Conservation (phyloP, 2,797 vertebrate species). For the Phataginus tricuspis region DNA sequence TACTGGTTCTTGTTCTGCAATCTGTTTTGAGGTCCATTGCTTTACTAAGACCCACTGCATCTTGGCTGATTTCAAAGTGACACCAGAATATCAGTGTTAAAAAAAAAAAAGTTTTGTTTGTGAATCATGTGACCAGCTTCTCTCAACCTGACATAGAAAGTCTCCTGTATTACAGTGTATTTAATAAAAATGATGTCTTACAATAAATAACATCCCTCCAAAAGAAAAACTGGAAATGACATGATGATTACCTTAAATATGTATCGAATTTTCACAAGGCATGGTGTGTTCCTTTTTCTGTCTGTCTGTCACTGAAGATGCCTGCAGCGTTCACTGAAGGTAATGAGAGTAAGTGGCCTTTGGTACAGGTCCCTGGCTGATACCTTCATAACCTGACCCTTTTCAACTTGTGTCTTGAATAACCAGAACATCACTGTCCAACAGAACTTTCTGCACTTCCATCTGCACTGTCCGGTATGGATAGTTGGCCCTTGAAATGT, state of each 20-base stretch:
- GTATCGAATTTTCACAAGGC: neutral
- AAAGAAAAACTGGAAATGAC: conserved; percentile 78
- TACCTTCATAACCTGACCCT: neutral
- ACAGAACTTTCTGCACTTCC: neutral
- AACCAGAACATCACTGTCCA: neutral
- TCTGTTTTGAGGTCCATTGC: conserved; percentile 92
- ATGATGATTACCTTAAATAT: conserved; percentile 78
- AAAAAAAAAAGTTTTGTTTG: conserved; percentile 86
- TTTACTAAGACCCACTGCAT: conserved; percentile 88
- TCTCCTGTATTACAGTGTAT: conserved; percentile 96
- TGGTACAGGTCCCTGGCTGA: neutral
- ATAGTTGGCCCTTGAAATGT: neutral
- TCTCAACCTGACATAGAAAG: conserved; percentile 93
- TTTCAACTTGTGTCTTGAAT: neutral
- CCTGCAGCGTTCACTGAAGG: neutral
- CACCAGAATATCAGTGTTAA: conserved; percentile 88
- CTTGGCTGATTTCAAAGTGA: conserved; percentile 90
- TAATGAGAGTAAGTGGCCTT: neutral
- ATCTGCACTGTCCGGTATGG: neutral
- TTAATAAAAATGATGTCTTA: conserved; percentile 97
- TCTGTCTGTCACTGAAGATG: neutral
- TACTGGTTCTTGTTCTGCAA: conserved; percentile 91
- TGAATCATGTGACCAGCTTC: conserved; percentile 98
- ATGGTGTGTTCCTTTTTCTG: neutral
- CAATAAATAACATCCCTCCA: conserved; percentile 87